Conservation (phyloP, 2,888 invertebrate species). For the Heliconius cydno region DNA sequence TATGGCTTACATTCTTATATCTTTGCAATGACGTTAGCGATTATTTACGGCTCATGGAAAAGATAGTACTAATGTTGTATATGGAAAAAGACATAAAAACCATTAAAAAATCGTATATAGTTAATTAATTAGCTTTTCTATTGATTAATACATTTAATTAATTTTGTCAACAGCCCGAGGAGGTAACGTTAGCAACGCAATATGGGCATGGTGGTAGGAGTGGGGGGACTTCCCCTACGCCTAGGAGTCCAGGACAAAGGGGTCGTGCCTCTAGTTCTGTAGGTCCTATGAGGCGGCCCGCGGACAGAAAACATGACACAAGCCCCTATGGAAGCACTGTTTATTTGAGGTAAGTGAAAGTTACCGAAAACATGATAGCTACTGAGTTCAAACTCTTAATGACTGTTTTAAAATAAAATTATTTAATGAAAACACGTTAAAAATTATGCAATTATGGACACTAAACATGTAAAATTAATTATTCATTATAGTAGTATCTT, state of each 20-base stretch:
- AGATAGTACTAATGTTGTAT: not conserved
- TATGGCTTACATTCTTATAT: not conserved
- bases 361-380: not conserved
- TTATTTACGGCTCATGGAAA: not conserved
- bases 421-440: not conserved
- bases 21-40: not conserved
- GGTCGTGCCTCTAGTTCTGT: constrained; percentile 78
- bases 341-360: constrained; percentile 78
- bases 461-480: not conserved
- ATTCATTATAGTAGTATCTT: not conserved
- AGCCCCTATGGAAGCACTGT: constrained; percentile 91
- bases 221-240: constrained; percentile 73
- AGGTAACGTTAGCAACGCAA: constrained; percentile 69
- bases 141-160: not conserved
- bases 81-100: too few species aligned
- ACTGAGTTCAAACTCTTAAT: not conserved
- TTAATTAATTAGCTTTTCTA: not conserved
- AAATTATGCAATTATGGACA: not conserved
- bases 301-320: constrained; percentile 91
- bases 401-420: too few species aligned
- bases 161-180: constrained; percentile 76
- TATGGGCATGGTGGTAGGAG: constrained; percentile 69
- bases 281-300: constrained; percentile 91
- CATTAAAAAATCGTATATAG: not conserved
- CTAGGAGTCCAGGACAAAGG: constrained; percentile 71